Conservation (phyloP, 1,140 invertebrate genomes). For the Uloborus diversus region DNA sequence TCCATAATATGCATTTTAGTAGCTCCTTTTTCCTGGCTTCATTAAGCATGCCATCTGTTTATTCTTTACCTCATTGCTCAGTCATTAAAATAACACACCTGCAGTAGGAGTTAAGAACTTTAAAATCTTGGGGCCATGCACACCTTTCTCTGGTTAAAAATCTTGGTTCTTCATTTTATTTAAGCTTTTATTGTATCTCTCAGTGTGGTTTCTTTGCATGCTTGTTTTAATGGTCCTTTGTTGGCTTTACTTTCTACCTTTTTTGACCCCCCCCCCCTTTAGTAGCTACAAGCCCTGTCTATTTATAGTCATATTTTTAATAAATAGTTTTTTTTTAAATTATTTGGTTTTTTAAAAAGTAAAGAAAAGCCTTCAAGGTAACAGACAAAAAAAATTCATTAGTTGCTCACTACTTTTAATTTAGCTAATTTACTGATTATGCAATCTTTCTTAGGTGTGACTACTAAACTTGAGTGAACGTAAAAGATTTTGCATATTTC, state of each 20-base stretch:
- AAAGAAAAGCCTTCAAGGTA: too few species aligned
- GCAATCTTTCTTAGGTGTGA: too few species aligned
- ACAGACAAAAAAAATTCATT: too few species aligned
- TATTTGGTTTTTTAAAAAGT: too few species aligned
- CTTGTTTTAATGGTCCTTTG: background rate
- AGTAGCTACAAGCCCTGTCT: too few species aligned
- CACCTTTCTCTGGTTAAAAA: constrained; percentile 1
- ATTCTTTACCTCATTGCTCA: background rate
- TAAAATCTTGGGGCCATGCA: constrained; percentile 43
- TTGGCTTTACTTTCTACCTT: background rate
- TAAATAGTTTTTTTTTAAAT: too few species aligned
- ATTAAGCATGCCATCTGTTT: background rate
- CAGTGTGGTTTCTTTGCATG: background rate
- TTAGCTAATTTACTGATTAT: too few species aligned
- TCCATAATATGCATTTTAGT: too few species aligned
- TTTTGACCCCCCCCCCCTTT: background rate
- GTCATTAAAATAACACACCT: constrained; percentile 42
- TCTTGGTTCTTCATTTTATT: background rate
- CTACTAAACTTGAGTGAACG: too few species aligned
- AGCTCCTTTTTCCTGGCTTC: background rate
- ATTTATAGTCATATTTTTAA: too few species aligned
- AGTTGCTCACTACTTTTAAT: too few species aligned
- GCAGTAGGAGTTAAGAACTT: constrained; percentile 23
- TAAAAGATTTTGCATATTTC: too few species aligned
- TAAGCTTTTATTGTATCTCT: background rate